Evolutionary conservation across 2,797 vertebrate species (phyloP), one percentile per base, ranked within the genome.

Genomic region (Labroides dimidiatus): DNA sequence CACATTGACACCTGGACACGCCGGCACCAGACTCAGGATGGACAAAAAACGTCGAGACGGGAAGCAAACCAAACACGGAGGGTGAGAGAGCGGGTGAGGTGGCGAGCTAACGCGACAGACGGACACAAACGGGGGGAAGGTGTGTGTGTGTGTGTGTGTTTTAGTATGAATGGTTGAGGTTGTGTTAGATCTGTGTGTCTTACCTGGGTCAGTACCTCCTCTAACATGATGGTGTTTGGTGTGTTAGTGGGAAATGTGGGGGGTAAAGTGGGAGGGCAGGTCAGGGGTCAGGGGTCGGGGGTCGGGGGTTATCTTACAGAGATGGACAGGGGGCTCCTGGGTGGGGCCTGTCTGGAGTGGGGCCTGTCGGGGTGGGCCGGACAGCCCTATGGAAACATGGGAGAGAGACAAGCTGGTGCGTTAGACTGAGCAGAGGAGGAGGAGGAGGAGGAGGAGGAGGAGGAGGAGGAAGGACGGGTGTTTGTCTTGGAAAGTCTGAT

Each of bases 281-380:
- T 44, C 49, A 51, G 3, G 55, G 67, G 55, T 74, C 47, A 53
- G 65, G 68, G 65, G 68, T 65, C 19, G 36, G 56, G 66, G 78
- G 56, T 79, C 51, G 71, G 81, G 55, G 85, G 79, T 84, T 86
- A 76, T 92, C 93, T 94, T 94, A 94, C 93, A 83, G 92, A 92
- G 90, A 92, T 91, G 85, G 92, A 90, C 84, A 92, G 88, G 86
- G 92, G 93, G 84, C 93, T 94, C 92, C 92, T 92, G 91, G 92
- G 91, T 81, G 88, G 88, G 88, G 90, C 92, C 88, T 93, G 90
- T 88, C 92, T 92, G 90, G 92, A 92, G 83, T 92, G 88, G 84
- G 93, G 87, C 82, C 92, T 93, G 90, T 92, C 91, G 42, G 92
- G 89, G 79, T 91, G 92, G 89, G 91, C 88, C 78, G 92, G 92